Base-by-base conservation (phyloP, 2,888 invertebrate genomes). In the Caenorhabditis doughertyi region DNA sequence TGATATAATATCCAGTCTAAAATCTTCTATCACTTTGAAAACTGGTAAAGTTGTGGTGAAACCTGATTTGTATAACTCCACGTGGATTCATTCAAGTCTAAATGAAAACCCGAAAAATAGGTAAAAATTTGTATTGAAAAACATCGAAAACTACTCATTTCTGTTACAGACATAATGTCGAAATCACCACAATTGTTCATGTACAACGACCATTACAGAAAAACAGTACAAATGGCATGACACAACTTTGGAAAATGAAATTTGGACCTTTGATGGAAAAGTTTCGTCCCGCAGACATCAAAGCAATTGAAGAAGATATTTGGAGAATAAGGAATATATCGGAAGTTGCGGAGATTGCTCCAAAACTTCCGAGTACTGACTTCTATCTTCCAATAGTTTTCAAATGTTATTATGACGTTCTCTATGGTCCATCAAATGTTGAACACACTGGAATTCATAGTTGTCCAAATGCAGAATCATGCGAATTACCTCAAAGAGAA, bases 401-500 rank as follows among this genome's bases (percentile, higher is more conserved):
- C 67, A 72, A 79, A 35, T 79, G 79, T 55, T 79, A 79, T n/a
- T 67, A 65, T 42, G 65, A 65, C 23, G 25, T n/a, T 0, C 67
- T 72, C 25, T 79, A 72, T 51, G 42, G 51, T 23, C n/a, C 18
- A n/a, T 9, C 16, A 2, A 3, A 13, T 13, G 27, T 11, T 1
- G 35, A 32, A 7, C n/a, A n/a, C n/a, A n/a, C n/a, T n/a, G n/a
- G n/a, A n/a, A 23, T 7, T 9, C 23, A 13, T 5, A 35, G 51
- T 7, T 79, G 79, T 64, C 79, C 72, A 8, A 79, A 79, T 53
- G 79, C 79, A 0, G 65, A 79, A 39, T 16, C 7, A 11, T 79
- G 79, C 53, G 23, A 42, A 5, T 21, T 79, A 7, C 79, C 79
- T 18, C 79, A 79, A 53, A 23, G 65, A 13, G 53, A 64, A 3